These are phyloP conservation scores for Otis tarda DNA, from an alignment of 2,113 vertebrate species.

Conservation along the genomic window DNA sequence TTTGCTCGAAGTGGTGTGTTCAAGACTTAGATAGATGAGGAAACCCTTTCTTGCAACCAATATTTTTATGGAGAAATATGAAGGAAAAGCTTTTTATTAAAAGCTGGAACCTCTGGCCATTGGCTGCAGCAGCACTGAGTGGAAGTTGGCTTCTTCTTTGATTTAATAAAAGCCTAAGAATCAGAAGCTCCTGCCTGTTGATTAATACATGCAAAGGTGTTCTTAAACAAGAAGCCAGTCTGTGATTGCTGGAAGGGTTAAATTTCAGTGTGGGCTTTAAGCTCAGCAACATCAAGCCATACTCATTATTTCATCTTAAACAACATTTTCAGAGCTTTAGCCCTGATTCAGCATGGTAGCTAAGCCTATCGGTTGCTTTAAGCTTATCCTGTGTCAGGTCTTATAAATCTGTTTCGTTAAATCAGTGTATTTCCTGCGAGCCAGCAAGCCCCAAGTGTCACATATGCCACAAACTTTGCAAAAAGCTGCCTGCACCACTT, in stretches of 20 bases:
- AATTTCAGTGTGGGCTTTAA: not conserved
- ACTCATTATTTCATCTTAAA: not conserved
- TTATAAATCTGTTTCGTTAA: not conserved
- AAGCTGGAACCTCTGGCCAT: not conserved
- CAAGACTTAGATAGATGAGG: not conserved
- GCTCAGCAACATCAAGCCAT: not conserved
- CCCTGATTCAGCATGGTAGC: not conserved
- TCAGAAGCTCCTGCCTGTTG: not conserved
- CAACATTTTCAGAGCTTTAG: not conserved
- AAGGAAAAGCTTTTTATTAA: not conserved
- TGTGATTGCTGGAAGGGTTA: not conserved
- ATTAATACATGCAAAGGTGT: not conserved
- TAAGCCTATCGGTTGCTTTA: not conserved
- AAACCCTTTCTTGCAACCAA: fast-evolving
- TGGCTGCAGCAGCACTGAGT: not conserved
- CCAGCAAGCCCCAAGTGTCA: not conserved
- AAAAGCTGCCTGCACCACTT: not conserved
- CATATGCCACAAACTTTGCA: not conserved
- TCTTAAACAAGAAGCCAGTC: not conserved
- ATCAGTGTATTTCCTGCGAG: not conserved
- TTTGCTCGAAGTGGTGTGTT: not conserved
- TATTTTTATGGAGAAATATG: not conserved
- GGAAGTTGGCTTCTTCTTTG: not conserved
- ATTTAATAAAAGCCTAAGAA: not conserved
- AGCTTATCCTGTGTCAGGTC: not conserved